Base-by-base conservation (phyloP, 2,797 vertebrate genomes). In the Pelochelys cantorii region DNA sequence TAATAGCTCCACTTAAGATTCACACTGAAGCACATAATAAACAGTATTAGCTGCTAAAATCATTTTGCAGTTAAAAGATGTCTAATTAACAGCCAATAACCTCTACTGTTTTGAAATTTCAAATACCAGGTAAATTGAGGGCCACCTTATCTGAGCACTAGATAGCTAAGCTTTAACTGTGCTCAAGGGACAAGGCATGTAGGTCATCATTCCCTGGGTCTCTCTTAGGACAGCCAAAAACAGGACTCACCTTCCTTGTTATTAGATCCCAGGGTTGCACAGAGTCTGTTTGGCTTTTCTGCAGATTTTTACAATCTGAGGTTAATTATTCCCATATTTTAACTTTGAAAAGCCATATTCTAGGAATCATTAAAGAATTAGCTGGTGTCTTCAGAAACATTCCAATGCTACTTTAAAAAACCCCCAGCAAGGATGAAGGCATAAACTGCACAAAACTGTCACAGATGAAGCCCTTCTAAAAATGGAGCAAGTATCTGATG, bases 31-130 rank as follows among this genome's bases (percentile, higher is more conserved):
- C 88, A 93, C 95, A 82, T 84, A 97, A 97, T 95, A 97, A 97
- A 54, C 94, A 85, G 95, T 93, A 97, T 97, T 96, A 97, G 90
- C 96, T 95, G 95, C 96, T 96, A 97, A 98, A 97, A 97, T 79
- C 78, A 96, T 93, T 96, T 96, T 95, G 94, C 94, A 92, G 97
- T 97, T 97, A 97, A 98, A 98, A 98, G 94, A 94, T 95, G 95
- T 94, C 97, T 97, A 96, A 98, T 97, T 98, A 97, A 96, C 95
- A 93, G 93, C 74, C 89, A 68, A 93, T 7, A n/a, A 95, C 92
- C 93, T 96, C 83, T 93, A 92, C 68, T 85, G 95, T 94, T 94
- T 86, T 95, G 93, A 95, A 95, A 94, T 96, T 96, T 95, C 93
- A 91, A 92, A 95, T 95, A 92, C 68, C 81, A 92, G 91, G 96